A percentile compares a stretch with the other conserved stretches of the same genome.
Evolutionary conservation across 2,113 vertebrate genomes (phyloP).

Genomic region (Larimichthys polyactis): DNA sequence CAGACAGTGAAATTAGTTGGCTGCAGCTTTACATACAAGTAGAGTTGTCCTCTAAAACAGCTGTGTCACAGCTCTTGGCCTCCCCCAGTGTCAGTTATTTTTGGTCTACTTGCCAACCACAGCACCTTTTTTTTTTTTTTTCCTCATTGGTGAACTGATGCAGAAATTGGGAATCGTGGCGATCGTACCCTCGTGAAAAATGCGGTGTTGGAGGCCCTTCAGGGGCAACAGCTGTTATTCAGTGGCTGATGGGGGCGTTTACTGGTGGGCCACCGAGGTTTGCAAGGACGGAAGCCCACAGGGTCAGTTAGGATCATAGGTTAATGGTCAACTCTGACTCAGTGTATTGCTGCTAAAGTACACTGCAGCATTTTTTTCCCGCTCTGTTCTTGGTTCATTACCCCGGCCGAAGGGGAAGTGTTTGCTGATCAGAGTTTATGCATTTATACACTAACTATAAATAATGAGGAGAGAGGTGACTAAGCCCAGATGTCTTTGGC

Average conservation of each 20-base stretch:
- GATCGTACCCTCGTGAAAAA: slow-evolving; percentile 70
- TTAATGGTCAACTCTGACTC: slow-evolving; percentile 75
- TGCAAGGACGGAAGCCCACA: slow-evolving; percentile 57
- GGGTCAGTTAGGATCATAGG: slow-evolving; percentile 64
- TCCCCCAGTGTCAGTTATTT: slow-evolving; percentile 76
- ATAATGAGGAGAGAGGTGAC: slow-evolving; percentile 60
- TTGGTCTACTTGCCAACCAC: slow-evolving; percentile 67
- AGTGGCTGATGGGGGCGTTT: slow-evolving; percentile 15
- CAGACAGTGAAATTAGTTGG: slow-evolving; percentile 80
- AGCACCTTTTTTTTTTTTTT: slow-evolving; percentile 59
- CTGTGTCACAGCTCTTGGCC: slow-evolving; percentile 76
- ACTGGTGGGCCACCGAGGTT: slow-evolving; percentile 47
- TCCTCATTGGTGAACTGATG: slow-evolving; percentile 58
- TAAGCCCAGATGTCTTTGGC: slow-evolving; percentile 52
- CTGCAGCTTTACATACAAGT: slow-evolving; percentile 64
- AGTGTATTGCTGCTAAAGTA: slow-evolving; percentile 41
- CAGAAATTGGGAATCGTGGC: slow-evolving; percentile 68
- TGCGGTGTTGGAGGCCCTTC: slow-evolving; percentile 56
- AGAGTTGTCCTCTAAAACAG: slow-evolving; percentile 77
- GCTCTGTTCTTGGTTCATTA: slow-evolving; percentile 67
- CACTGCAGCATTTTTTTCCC: slow-evolving; percentile 53
- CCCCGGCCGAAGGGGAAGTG: slow-evolving; percentile 44
- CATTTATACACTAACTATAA: slow-evolving; percentile 62
- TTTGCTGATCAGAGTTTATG: slow-evolving; percentile 70
- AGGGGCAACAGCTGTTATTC: slow-evolving; percentile 77